A percentile compares a stretch with the other conserved stretches of the same genome.
These are phyloP conservation scores for Liolophura sinensis DNA, from an alignment of 1,140 invertebrate species.

Conservation along the genomic window DNA sequence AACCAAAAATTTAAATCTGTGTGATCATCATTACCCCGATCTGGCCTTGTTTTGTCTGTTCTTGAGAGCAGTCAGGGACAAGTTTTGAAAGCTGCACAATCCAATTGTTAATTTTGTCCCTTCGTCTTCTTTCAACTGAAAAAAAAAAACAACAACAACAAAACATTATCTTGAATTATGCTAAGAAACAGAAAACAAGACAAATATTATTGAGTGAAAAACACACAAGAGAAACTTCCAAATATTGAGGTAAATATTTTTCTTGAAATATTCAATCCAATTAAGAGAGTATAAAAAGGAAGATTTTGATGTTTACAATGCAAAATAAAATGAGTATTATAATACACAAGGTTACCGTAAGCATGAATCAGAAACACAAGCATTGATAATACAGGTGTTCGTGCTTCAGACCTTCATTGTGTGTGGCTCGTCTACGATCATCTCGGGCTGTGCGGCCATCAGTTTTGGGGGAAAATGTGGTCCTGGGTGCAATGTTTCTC, in stretches of 20 bases:
- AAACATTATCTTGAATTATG: background rate
- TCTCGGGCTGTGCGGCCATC: constrained; percentile 55
- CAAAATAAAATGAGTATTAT: background rate
- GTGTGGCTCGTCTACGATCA: constrained; percentile 59
- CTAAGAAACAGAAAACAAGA: background rate
- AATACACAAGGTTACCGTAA: background rate
- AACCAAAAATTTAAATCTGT: no score
- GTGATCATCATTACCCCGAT: constrained; percentile 21
- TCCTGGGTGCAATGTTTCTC: constrained; percentile 52
- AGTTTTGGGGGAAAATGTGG: constrained; percentile 55
- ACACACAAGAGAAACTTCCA: background rate
- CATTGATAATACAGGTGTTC: no score
- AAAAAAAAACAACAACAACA: constrained; percentile 15
- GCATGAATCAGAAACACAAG: background rate
- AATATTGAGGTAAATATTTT: no score
- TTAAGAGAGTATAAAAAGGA: no score
- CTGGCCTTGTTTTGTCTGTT: constrained; percentile 59
- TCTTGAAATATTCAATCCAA: no score
- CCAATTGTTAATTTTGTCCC: constrained; percentile 97
- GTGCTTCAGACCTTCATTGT: constrained; percentile 58
- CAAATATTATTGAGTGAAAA: background rate
- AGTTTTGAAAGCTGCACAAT: constrained; percentile 89
- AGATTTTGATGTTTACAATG: background rate
- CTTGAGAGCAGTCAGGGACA: constrained; percentile 60
- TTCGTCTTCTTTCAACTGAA: constrained; percentile 61